Evolutionary conservation across 1,140 invertebrate species (phyloP).

Genomic region (Scaptomyza pallida): DNA sequence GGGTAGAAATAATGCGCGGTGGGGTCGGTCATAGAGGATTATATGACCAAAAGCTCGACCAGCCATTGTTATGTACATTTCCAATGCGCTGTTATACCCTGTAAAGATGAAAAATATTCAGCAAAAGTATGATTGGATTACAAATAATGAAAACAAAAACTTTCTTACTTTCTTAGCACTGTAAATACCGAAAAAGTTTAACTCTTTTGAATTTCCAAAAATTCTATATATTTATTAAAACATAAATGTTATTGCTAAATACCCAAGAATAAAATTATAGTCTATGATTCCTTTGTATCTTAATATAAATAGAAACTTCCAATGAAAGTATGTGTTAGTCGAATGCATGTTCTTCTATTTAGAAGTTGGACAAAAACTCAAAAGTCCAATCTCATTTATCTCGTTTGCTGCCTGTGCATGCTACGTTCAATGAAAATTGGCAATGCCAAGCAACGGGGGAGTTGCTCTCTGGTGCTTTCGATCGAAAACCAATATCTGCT

Average conservation of each 20-base stretch:
- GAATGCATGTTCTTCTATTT: constrained; percentile 6
- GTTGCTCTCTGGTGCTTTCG: background rate
- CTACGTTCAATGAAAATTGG: background rate
- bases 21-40: background rate
- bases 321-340: too few relatives aligned
- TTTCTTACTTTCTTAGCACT: too few relatives aligned
- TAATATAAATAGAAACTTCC: too few relatives aligned
- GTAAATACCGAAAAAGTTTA: too few relatives aligned
- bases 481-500: background rate
- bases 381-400: constrained; percentile 20
- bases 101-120: background rate
- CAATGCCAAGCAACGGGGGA: background rate
- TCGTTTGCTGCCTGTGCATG: background rate
- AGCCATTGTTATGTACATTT: background rate
- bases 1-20: background rate
- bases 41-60: background rate
- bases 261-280: too few relatives aligned
- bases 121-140: too few relatives aligned
- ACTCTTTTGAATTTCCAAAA: too few relatives aligned
- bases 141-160: too few relatives aligned
- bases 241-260: too few relatives aligned
- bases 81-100: background rate
- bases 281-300: too few relatives aligned
- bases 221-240: too few relatives aligned
- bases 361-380: background rate